Percentiles rank a stretch among this genome's conserved stretches.
phyloP scores from a whole-genome alignment of 2,113 vertebrate genomes.

The Grammomys surdaster region DNA sequence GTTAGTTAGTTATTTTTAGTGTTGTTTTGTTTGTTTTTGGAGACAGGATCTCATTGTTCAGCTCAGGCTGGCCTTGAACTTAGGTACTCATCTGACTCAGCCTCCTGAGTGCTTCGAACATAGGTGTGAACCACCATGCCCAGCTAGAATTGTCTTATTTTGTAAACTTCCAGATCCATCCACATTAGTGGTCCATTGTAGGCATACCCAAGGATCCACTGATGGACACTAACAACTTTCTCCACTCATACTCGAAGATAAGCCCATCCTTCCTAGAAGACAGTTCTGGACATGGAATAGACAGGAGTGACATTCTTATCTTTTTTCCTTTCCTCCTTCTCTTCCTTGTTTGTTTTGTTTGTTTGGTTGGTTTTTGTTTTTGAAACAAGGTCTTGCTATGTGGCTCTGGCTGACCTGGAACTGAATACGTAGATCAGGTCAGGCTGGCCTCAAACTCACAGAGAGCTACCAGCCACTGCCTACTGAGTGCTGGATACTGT shows the following conservation, averaged over 20 bases:
- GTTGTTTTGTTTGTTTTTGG: background rate
- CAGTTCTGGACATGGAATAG: background rate
- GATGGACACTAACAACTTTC: background rate
- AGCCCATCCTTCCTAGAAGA: background rate
- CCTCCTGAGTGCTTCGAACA: background rate
- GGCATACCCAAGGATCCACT: background rate
- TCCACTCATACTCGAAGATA: background rate
- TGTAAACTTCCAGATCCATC: background rate
- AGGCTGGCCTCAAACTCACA: background rate
- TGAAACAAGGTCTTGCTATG: background rate
- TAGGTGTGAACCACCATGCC: background rate
- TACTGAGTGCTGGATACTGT: background rate
- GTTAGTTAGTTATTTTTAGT: background rate
- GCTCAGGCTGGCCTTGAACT: background rate
- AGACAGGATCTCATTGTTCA: background rate
- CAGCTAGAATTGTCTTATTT: background rate
- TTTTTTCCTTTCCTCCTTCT: background rate
- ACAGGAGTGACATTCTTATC: background rate
- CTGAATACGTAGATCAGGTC: background rate
- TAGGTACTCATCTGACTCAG: background rate
- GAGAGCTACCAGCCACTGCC: background rate
- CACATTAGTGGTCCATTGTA: background rate
- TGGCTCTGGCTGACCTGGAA: background rate
- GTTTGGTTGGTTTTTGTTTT: background rate
- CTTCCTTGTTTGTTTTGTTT: too few species aligned